Conservation (phyloP, 1,140 invertebrate genomes). For the Bombus balteatus region DNA sequence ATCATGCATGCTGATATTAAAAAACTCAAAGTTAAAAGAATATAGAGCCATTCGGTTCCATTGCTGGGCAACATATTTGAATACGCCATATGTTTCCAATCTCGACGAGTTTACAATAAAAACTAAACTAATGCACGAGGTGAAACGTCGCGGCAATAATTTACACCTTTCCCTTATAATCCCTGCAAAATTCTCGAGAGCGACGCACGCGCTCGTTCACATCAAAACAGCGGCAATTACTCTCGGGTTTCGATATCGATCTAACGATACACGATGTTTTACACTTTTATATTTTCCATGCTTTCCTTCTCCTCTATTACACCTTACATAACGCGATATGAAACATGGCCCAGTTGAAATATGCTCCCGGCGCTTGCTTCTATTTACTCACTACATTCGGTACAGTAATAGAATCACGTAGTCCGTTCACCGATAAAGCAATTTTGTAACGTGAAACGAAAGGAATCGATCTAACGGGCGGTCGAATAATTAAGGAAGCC, state of each 20-base stretch:
- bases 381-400: slow-evolving; percentile 39
- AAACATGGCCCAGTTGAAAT: slow-evolving; percentile 12
- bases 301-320: background rate
- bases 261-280: slow-evolving; percentile 44
- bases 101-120: background rate
- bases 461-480: slow-evolving; percentile 53
- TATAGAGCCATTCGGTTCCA: no score
- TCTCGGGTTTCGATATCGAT: slow-evolving; percentile 13
- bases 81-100: background rate
- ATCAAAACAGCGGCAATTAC: slow-evolving; percentile 18
- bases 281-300: slow-evolving; percentile 18
- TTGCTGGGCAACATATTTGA: background rate
- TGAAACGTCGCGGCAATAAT: background rate
- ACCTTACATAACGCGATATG: slow-evolving; percentile 30
- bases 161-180: background rate
- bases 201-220: background rate
- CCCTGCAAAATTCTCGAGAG: no score
- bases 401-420: slow-evolving; percentile 32
- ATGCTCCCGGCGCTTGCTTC: slow-evolving; percentile 1
- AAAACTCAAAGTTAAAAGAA: no score
- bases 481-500: slow-evolving; percentile 31
- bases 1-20: no score
- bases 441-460: slow-evolving; percentile 45
- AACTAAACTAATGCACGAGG: background rate
- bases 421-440: slow-evolving; percentile 16